Percentiles rank a stretch among this genome's conserved stretches.
Evolutionary conservation across 1,140 invertebrate genomes (phyloP).

Genomic region (Dufourea novaeangliae): DNA sequence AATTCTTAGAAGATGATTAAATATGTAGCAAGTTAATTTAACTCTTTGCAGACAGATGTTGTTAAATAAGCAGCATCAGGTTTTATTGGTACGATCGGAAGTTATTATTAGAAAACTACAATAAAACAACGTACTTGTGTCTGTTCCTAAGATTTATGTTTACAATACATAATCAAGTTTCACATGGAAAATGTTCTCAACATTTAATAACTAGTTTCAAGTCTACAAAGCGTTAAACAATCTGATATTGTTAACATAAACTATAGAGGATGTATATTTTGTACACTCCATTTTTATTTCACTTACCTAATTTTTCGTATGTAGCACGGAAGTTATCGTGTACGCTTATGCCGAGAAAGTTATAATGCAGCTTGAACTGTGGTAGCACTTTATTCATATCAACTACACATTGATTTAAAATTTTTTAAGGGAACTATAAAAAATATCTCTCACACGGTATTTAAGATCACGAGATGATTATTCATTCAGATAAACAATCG

Average conservation of each 20-base stretch:
- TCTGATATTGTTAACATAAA: slow-evolving; percentile 30
- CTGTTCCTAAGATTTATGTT: too few species aligned
- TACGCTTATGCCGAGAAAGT: slow-evolving; percentile 34
- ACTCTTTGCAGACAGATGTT: background rate
- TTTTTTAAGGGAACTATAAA: slow-evolving; percentile 24
- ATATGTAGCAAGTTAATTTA: background rate
- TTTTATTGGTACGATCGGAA: too few species aligned
- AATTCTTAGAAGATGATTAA: background rate
- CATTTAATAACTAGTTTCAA: too few species aligned
- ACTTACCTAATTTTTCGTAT: slow-evolving; percentile 27
- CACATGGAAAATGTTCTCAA: too few species aligned
- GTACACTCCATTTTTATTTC: slow-evolving; percentile 40
- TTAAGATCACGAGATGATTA: slow-evolving; percentile 21
- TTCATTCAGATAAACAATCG: slow-evolving; percentile 36
- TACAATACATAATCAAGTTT: too few species aligned
- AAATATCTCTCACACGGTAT: slow-evolving; percentile 34
- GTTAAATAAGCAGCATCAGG: background rate
- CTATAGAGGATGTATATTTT: slow-evolving; percentile 25
- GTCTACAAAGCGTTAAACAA: background rate
- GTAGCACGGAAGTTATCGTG: slow-evolving; percentile 34
- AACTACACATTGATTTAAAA: slow-evolving; percentile 32
- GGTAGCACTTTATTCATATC: slow-evolving; percentile 52
- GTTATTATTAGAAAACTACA: too few species aligned
- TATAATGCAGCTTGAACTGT: slow-evolving; percentile 41
- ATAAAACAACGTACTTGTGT: too few species aligned